A percentile compares a stretch with the other conserved stretches of the same genome.
These are phyloP conservation scores for Rousettus leschenaultii DNA, from an alignment of 2,113 vertebrate species.

Conservation along the genomic window DNA sequence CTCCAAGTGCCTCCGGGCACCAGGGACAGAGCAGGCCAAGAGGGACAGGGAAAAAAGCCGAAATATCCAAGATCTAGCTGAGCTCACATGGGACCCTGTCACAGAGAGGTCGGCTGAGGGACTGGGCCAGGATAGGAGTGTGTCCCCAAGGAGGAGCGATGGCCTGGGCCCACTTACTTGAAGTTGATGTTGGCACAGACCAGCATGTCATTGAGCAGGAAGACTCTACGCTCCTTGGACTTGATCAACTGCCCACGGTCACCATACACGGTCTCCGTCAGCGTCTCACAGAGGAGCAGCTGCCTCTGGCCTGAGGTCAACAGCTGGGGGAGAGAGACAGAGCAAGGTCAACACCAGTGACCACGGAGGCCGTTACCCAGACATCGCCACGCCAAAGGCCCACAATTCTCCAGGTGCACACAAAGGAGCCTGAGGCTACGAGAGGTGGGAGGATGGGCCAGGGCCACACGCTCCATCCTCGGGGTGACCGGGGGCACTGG, in stretches of 20 bases:
- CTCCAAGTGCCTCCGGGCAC: not conserved
- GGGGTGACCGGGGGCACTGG: too few species aligned
- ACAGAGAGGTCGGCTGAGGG: accelerated
- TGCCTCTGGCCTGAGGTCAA: constrained; percentile 91
- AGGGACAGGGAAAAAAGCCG: accelerated
- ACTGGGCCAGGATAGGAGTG: accelerated
- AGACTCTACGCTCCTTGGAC: constrained; percentile 95
- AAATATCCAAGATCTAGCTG: not conserved
- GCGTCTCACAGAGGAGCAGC: constrained; percentile 90
- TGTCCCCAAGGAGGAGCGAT: accelerated
- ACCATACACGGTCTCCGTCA: constrained; percentile 91
- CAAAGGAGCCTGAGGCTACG: accelerated
- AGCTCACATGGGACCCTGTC: accelerated
- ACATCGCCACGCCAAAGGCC: accelerated
- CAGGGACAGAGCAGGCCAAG: not conserved
- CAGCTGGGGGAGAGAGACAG: constrained; percentile 75
- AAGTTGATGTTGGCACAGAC: constrained; percentile 97
- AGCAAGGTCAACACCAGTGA: not conserved
- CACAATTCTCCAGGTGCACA: accelerated
- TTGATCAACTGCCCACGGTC: constrained; percentile 95
- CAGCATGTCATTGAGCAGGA: constrained; percentile 93
- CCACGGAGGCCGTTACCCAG: accelerated
- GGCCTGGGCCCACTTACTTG: constrained; percentile 83
- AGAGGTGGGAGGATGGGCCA: accelerated
- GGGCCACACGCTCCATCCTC: not conserved